These are phyloP conservation scores for Hirudo medicinalis DNA, from an alignment of 1,140 invertebrate species.

Conservation along the genomic window DNA sequence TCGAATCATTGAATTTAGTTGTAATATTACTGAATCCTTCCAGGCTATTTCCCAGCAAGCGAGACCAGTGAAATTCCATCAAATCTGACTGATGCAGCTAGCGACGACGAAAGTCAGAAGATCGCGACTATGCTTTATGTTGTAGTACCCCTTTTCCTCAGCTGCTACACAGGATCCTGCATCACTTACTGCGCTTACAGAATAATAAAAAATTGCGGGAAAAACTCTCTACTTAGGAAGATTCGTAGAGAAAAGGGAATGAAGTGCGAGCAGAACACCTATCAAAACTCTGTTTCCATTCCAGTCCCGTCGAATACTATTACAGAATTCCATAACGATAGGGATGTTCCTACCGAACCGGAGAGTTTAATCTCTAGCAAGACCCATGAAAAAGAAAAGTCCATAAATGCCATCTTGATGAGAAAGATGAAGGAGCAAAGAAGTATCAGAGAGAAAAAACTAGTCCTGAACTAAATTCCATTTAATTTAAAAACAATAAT, in stretches of 20 bases:
- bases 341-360: neutral
- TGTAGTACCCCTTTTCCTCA: constrained; percentile 11
- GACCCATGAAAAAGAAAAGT: neutral
- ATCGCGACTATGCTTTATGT: constrained; percentile 6
- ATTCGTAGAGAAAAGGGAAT: neutral
- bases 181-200: constrained; percentile 17
- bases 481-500: neutral
- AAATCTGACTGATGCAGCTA: neutral
- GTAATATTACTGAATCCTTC: neutral
- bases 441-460: neutral
- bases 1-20: neutral
- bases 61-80: neutral
- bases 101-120: neutral
- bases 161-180: constrained; percentile 19
- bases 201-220: constrained; percentile 1
- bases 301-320: neutral
- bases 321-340: neutral
- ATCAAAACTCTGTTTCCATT: neutral
- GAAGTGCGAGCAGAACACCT: neutral
- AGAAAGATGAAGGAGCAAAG: neutral
- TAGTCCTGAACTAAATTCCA: neutral
- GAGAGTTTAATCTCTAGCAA: neutral
- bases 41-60: neutral
- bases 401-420: constrained; percentile 8
- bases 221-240: neutral